These are phyloP conservation scores for Martes martes DNA, from an alignment of 2,113 vertebrate genomes.

Conservation along the genomic window DNA sequence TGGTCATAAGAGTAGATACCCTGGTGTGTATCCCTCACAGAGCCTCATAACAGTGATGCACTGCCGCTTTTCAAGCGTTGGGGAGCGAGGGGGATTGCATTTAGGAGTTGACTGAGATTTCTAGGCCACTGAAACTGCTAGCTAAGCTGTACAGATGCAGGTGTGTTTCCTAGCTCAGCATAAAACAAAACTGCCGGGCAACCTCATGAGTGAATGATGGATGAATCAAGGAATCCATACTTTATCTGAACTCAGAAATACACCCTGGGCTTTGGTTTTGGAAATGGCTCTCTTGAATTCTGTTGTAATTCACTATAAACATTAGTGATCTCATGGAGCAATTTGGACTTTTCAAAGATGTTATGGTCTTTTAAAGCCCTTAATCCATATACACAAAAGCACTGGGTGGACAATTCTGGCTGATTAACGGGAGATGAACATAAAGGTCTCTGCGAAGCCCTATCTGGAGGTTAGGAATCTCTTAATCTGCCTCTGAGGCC, in stretches of 20 bases:
- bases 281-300: conserved; percentile 49
- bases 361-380: background rate
- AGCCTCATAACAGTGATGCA: background rate
- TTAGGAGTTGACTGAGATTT: conserved; percentile 51
- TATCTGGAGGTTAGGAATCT: background rate
- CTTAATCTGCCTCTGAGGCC: background rate
- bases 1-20: background rate
- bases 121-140: conserved; percentile 26
- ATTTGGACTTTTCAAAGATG: conserved; percentile 29
- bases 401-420: background rate
- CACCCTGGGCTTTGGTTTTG: background rate
- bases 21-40: background rate
- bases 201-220: background rate
- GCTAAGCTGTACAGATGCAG: background rate
- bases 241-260: conserved; percentile 28
- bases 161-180: background rate
- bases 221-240: background rate
- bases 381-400: background rate
- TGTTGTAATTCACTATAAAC: background rate
- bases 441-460: background rate
- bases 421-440: background rate
- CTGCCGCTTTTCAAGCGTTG: accelerated
- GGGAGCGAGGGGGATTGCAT: background rate
- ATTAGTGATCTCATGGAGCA: background rate
- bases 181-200: background rate